Evolutionary conservation across 2,888 invertebrate genomes (phyloP).

Genomic region (Lydus trimaculatus): DNA sequence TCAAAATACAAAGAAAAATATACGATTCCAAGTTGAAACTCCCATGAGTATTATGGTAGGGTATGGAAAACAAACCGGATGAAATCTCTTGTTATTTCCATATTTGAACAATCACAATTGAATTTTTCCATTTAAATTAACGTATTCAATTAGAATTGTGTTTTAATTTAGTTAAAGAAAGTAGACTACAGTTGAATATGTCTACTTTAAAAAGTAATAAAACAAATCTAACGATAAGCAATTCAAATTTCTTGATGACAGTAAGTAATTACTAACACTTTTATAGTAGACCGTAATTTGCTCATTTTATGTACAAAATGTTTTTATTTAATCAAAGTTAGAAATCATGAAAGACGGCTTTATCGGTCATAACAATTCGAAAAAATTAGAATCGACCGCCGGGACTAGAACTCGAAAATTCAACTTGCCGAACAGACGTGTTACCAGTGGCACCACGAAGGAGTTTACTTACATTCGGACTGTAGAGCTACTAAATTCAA

Average conservation of each 20-base stretch:
- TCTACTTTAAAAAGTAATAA: constrained; percentile 34
- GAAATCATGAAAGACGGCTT: constrained; percentile 22
- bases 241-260: constrained; percentile 42
- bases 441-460: too few species aligned
- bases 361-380: too few species aligned
- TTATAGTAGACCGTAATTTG: too few species aligned
- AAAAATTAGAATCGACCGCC: too few species aligned
- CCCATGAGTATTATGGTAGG: not conserved
- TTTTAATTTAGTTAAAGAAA: not conserved
- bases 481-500: too few species aligned
- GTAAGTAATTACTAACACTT: constrained; percentile 41
- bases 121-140: constrained; percentile 13
- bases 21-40: not conserved
- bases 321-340: too few species aligned
- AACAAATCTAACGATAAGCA: constrained; percentile 39
- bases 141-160: not conserved
- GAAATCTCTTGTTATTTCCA: not conserved
- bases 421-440: too few species aligned
- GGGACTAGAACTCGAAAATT: too few species aligned
- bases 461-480: too few species aligned
- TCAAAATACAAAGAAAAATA: not conserved
- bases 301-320: too few species aligned
- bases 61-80: not conserved
- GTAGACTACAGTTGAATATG: not conserved
- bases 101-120: constrained; percentile 3